Base-by-base conservation (phyloP, 2,113 vertebrate genomes). In the Malurus elegans region DNA sequence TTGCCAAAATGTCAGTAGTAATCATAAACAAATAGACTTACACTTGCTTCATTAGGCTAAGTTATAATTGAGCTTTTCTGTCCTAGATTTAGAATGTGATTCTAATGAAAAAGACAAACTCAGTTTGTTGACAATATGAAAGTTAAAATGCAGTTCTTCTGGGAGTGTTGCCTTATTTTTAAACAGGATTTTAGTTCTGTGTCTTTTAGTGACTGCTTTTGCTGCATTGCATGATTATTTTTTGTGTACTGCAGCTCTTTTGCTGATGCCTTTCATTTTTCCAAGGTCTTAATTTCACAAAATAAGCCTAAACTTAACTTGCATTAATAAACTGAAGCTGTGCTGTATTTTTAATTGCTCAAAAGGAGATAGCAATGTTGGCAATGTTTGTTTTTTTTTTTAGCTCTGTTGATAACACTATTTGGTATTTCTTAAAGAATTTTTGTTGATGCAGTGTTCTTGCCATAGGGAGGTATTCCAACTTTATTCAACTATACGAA, bases 1-100 rank as follows among this genome's bases (percentile, higher is more conserved):
- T 86, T 94, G 32, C 62, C n/a, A 65, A 66, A 95, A 89, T 83
- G 21, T 76, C 56, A 74, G 15, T 34, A 92, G 36, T 36, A 65
- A 45, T 76, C 29, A 58, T 16, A 32, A 34, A 48, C 26, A 72
- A 29, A 47, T 44, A 20, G 44, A 13, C 50, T 48, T 86, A 36
- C 8, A 17, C 44, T 86, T 66, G 9, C 44, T 69, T 81, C 24
- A 16, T 93, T 86, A 64, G 34, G 8, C 54, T 72, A 60, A 60
- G 34, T 26, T 81, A 36, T 38, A 86, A 56, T 36, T 71, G 50
- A 86, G 48, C 26, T 44, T 67, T 84, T 47, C 40, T 66, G 28
- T 25, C 7, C 18, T 80, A 8, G 36, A 53, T 69, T 85, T 90
- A 64, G 25, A 80, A 76, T 26, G 28, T 2, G 10, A 32, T 70